A percentile compares a stretch with the other conserved stretches of the same genome.
phyloP scores from a whole-genome alignment of 1,140 invertebrate genomes.

The Achroia grisella region DNA sequence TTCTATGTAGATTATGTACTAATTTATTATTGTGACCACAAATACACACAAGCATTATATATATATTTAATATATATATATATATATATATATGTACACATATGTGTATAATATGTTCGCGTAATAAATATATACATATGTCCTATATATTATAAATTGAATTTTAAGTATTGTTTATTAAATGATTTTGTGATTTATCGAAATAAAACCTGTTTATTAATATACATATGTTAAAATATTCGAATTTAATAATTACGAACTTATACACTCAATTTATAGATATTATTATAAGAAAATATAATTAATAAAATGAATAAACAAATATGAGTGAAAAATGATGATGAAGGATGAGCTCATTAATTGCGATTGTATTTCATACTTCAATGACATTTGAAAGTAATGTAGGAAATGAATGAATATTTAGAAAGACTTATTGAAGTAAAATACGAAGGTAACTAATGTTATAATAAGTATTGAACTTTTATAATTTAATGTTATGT shows the following conservation, averaged over 20 bases:
- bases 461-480: constrained; percentile 63
- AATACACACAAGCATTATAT: no score
- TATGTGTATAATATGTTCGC: no score
- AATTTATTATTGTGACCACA: constrained; percentile 56
- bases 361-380: constrained; percentile 70
- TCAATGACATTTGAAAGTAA: constrained; percentile 68
- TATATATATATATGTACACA: no score
- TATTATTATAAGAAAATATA: constrained; percentile 73
- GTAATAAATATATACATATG: no score
- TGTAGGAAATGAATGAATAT: constrained; percentile 70
- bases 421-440: constrained; percentile 73
- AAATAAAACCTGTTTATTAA: constrained; percentile 73
- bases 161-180: constrained; percentile 49
- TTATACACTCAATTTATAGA: constrained; percentile 73
- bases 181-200: constrained; percentile 62
- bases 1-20: constrained; percentile 51
- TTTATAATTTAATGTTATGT: constrained; percentile 48
- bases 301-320: constrained; percentile 72
- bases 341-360: constrained; percentile 63
- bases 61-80: no score
- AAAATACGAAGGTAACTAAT: constrained; percentile 70
- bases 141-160: constrained; percentile 44
- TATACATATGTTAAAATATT: constrained; percentile 74
- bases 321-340: constrained; percentile 63
- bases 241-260: constrained; percentile 74